Percentiles rank a stretch among this genome's conserved stretches.
Conservation (phyloP, 92 coral and sea anemone genomes). For the Porites divaricata region DNA sequence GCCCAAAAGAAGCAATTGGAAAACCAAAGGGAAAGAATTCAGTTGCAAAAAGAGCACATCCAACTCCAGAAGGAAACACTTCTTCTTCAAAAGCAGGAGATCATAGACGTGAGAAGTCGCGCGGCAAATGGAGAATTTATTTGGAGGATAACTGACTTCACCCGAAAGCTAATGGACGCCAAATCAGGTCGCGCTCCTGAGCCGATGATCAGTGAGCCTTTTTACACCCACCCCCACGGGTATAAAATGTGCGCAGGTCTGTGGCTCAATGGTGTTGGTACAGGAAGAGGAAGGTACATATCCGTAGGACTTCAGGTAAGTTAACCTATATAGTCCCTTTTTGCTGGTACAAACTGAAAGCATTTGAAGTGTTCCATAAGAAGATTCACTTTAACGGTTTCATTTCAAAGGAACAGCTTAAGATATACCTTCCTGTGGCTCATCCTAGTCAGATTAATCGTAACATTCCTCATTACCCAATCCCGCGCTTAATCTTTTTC, state of each 20-base stretch:
- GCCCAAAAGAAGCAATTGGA: conserved; percentile 87
- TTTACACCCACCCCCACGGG: conserved; percentile 98
- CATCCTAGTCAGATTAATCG: too few species aligned
- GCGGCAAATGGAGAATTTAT: conserved; percentile 92
- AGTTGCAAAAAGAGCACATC: conserved; percentile 94
- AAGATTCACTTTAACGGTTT: too few species aligned
- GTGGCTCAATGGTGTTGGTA: conserved; percentile 99
- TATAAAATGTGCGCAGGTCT: conserved; percentile 98
- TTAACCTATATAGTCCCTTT: too few species aligned
- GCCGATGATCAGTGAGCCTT: conserved; percentile 96
- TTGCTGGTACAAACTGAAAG: too few species aligned
- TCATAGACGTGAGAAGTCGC: conserved; percentile 85
- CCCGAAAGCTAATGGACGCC: conserved; percentile 87
- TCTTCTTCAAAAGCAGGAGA: conserved; percentile 81
- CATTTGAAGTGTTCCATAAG: too few species aligned
- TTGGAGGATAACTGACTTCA: conserved; percentile 88
- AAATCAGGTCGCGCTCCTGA: conserved; percentile 91
- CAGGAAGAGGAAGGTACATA: conserved; percentile 93
- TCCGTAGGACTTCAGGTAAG: conserved; percentile 98
- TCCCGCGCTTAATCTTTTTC: too few species aligned
- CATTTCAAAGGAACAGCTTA: too few species aligned
- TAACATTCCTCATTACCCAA: too few species aligned
- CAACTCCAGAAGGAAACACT: conserved; percentile 93
- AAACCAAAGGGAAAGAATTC: conserved; percentile 87
- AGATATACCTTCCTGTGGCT: too few species aligned